phyloP scores from a whole-genome alignment of 2,113 vertebrate species.

The Geococcyx californianus region DNA sequence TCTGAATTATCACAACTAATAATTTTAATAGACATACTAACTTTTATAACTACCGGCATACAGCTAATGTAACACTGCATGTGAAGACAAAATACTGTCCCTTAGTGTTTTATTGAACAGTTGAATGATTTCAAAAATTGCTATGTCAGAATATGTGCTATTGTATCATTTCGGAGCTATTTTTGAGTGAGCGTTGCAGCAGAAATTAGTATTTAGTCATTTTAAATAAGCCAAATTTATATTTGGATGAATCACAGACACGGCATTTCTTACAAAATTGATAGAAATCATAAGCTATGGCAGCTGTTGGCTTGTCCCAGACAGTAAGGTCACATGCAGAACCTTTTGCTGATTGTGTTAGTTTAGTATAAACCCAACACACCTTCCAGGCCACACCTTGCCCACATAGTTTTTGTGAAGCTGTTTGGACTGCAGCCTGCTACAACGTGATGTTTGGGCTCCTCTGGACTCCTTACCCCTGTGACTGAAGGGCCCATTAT shows the following conservation, averaged over 20 bases:
- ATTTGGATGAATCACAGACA: background rate
- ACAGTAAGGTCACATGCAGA: background rate
- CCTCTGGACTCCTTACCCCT: background rate
- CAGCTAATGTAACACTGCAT: background rate
- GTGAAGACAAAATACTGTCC: background rate
- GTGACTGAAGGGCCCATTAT: background rate
- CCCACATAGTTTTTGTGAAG: background rate
- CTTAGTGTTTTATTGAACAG: slow-evolving; percentile 23
- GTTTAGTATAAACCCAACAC: slow-evolving; percentile 36
- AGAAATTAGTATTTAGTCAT: background rate
- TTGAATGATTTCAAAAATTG: slow-evolving; percentile 25
- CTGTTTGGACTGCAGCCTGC: background rate
- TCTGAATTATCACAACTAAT: background rate
- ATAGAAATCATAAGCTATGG: background rate
- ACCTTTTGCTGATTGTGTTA: background rate
- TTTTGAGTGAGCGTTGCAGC: background rate
- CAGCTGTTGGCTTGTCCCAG: background rate
- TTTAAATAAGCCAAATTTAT: background rate
- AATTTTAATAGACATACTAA: background rate
- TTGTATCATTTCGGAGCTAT: background rate
- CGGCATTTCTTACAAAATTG: background rate
- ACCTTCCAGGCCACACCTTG: background rate
- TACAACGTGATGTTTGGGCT: background rate
- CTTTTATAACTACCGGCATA: background rate
- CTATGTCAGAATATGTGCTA: background rate